phyloP scores from a whole-genome alignment of 1,140 invertebrate species.

The Drosophila paulistorum region DNA sequence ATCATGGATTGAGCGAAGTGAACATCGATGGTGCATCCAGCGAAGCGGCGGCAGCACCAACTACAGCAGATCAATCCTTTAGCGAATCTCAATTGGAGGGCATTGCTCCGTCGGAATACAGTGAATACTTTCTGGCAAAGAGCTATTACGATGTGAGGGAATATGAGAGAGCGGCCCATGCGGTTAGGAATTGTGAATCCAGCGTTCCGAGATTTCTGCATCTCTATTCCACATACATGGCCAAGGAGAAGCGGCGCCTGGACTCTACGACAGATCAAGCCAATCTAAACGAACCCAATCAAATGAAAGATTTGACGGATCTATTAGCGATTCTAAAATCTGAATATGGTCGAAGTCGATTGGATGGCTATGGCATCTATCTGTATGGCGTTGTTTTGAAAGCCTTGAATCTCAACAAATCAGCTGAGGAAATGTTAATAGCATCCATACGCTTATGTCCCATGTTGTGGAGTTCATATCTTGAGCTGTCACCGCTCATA shows the following conservation, averaged over 20 bases:
- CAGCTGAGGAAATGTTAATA: constrained; percentile 90
- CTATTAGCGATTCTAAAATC: constrained; percentile 85
- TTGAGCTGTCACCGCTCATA: constrained; percentile 94
- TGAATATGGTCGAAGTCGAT: constrained; percentile 86
- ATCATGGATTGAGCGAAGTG: constrained; percentile 89
- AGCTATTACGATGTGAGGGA: constrained; percentile 96
- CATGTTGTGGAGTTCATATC: constrained; percentile 96
- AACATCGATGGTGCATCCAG: constrained; percentile 84
- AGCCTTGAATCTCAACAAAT: constrained; percentile 90
- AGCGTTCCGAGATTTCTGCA: constrained; percentile 90
- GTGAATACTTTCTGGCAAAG: constrained; percentile 91
- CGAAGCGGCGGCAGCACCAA: constrained; percentile 43
- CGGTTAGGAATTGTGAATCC: constrained; percentile 88
- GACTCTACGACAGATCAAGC: constrained; percentile 92
- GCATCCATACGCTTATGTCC: constrained; percentile 91
- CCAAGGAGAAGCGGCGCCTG: constrained; percentile 93
- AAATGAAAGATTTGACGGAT: constrained; percentile 85
- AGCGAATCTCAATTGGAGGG: constrained; percentile 69
- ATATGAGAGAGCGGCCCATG: constrained; percentile 95
- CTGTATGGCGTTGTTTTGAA: constrained; percentile 96
- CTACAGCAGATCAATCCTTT: constrained; percentile 48
- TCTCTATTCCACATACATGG: constrained; percentile 93
- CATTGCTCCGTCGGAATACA: constrained; percentile 85
- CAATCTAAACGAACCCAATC: constrained; percentile 87
- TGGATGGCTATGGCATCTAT: constrained; percentile 95